A percentile compares a stretch with the other conserved stretches of the same genome.
Evolutionary conservation across 2,113 vertebrate species (phyloP).

Genomic region (Aramus guarauna): DNA sequence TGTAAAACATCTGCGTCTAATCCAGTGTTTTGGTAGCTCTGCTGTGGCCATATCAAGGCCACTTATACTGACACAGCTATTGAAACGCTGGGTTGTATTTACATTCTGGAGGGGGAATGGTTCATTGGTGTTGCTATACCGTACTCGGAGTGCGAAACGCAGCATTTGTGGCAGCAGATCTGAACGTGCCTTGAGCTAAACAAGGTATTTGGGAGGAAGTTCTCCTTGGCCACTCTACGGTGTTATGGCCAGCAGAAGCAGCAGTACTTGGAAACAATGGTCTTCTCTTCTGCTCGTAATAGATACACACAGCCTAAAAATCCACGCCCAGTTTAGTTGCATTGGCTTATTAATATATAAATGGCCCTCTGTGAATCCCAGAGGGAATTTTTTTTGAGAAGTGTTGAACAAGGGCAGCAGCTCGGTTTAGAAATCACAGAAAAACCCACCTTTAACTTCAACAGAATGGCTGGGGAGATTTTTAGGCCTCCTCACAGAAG

Average conservation of each 20-base stretch:
- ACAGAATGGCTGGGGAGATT: background rate
- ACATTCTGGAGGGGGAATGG: background rate
- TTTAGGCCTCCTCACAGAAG: background rate
- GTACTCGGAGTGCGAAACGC: background rate
- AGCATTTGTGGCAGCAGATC: background rate
- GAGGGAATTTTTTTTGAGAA: background rate
- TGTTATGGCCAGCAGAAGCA: background rate
- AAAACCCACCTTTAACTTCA: background rate
- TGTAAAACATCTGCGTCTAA: background rate
- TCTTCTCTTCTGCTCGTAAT: background rate
- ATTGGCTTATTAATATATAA: background rate
- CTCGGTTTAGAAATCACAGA: background rate
- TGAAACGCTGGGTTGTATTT: conserved; percentile 10
- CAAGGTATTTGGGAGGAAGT: background rate
- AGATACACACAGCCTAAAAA: background rate
- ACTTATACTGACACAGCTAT: background rate
- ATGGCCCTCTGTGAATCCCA: background rate
- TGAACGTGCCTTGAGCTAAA: background rate
- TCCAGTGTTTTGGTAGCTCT: background rate
- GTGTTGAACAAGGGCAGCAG: background rate
- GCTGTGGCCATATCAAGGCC: background rate
- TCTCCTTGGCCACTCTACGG: background rate
- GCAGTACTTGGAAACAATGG: background rate
- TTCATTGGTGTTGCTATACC: background rate
- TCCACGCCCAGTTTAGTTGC: background rate